These are phyloP conservation scores for Trachurus trachurus DNA, from an alignment of 2,797 vertebrate genomes.

Conservation along the genomic window DNA sequence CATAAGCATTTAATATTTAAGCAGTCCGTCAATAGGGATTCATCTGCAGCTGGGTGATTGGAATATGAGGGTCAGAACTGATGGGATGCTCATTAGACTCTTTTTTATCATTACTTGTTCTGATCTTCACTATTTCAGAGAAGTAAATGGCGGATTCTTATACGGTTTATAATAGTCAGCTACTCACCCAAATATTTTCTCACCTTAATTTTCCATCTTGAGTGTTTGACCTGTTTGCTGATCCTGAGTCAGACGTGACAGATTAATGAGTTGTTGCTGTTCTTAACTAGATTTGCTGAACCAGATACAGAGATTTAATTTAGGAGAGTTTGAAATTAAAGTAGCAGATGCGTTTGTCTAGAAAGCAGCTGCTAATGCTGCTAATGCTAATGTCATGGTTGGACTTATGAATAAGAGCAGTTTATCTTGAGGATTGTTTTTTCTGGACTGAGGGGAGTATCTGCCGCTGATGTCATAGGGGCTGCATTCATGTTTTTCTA, in stretches of 20 bases:
- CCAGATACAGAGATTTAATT: not conserved
- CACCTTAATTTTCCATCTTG: not conserved
- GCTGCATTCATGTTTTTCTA: constrained; percentile 1
- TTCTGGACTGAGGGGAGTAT: too few relatives aligned
- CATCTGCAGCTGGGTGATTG: constrained; percentile 48
- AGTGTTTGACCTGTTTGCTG: not conserved
- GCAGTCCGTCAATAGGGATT: constrained; percentile 64
- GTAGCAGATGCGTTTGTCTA: not conserved
- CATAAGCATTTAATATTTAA: constrained; percentile 66
- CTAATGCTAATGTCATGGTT: not conserved
- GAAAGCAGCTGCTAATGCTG: constrained; percentile 4
- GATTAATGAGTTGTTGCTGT: constrained; percentile 10
- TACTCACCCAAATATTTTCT: not conserved
- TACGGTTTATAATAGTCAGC: not conserved
- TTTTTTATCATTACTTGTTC: not conserved
- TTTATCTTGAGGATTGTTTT: not conserved
- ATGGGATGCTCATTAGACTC: constrained; percentile 19
- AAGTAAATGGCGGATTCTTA: constrained; percentile 15
- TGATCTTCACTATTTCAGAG: constrained; percentile 3
- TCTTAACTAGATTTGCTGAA: constrained; percentile 1
- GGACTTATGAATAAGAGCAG: not conserved
- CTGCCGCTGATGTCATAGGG: constrained; percentile 12
- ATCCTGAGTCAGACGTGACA: not conserved
- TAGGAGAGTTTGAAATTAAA: too few relatives aligned
- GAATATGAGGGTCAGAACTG: constrained; percentile 36